Conservation (phyloP, 2,113 vertebrate genomes). For the Heterocephalus glaber region DNA sequence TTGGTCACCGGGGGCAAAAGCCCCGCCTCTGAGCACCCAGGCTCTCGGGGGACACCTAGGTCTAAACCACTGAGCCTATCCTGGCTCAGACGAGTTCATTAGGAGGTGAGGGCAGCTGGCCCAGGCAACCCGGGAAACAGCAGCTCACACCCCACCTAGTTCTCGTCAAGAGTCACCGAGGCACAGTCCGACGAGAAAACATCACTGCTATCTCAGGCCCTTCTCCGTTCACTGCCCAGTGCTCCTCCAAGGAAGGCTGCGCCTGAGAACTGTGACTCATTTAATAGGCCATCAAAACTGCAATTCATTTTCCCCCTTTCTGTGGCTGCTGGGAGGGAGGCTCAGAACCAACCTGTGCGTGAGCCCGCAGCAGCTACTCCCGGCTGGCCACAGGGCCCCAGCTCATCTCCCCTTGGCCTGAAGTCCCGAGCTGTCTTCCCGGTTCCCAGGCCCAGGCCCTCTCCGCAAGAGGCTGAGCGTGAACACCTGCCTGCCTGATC, state of each 20-base stretch:
- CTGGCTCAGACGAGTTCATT: background rate
- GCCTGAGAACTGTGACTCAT: background rate
- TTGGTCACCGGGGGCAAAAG: background rate
- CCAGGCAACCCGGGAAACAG: background rate
- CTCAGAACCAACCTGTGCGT: no score
- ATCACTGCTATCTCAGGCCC: background rate
- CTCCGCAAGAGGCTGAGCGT: background rate
- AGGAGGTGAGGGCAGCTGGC: background rate
- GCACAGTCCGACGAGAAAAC: background rate
- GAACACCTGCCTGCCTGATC: background rate
- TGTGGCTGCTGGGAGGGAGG: background rate
- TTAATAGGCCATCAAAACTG: background rate
- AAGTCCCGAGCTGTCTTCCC: background rate
- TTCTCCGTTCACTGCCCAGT: no score
- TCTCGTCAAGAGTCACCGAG: background rate
- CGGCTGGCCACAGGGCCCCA: fast-evolving
- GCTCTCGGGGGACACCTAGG: background rate
- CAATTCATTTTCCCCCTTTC: background rate
- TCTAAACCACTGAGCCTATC: background rate
- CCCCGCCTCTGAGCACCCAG: background rate
- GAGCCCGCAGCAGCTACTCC: background rate
- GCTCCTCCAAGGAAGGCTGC: background rate
- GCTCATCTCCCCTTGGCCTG: background rate
- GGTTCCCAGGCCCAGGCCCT: background rate
- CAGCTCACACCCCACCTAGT: fast-evolving